These are phyloP conservation scores for Adelges cooleyi DNA, from an alignment of 1,140 invertebrate species.

Conservation along the genomic window DNA sequence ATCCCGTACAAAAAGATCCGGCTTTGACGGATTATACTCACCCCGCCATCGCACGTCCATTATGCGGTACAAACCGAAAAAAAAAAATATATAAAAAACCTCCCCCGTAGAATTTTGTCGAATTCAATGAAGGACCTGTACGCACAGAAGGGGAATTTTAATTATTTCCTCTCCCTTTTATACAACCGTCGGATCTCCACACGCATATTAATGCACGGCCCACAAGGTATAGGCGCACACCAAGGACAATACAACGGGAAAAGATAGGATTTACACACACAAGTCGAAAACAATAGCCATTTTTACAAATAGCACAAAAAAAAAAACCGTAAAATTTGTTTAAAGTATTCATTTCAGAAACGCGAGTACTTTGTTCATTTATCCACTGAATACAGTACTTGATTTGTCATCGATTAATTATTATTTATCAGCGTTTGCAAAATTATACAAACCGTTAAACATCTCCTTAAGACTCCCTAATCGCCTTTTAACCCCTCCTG, in stretches of 20 bases:
- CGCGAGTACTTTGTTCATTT: too few relatives aligned
- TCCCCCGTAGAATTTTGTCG: conserved; percentile 12
- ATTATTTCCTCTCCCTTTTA: background rate
- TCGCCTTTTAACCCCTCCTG: too few relatives aligned
- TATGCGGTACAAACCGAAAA: conserved; percentile 4
- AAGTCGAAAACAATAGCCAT: conserved; percentile 5
- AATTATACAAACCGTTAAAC: too few relatives aligned
- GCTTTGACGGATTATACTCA: conserved; percentile 21
- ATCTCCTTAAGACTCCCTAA: too few relatives aligned
- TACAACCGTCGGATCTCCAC: background rate
- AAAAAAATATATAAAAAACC: too few relatives aligned
- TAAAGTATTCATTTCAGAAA: too few relatives aligned
- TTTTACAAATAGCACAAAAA: too few relatives aligned
- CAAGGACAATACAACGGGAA: background rate
- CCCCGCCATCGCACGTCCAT: background rate
- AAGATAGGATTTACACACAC: conserved; percentile 1
- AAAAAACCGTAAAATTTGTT: too few relatives aligned
- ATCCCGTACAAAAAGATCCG: conserved; percentile 1
- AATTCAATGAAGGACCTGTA: conserved; percentile 9
- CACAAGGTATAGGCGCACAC: background rate
- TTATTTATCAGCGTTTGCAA: too few relatives aligned
- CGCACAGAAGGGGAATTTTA: background rate
- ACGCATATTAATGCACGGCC: background rate
- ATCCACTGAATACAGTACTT: too few relatives aligned
- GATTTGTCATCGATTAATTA: too few relatives aligned